phyloP scores from a whole-genome alignment of 2,797 vertebrate genomes.

The Thripadectes ignobilis region DNA sequence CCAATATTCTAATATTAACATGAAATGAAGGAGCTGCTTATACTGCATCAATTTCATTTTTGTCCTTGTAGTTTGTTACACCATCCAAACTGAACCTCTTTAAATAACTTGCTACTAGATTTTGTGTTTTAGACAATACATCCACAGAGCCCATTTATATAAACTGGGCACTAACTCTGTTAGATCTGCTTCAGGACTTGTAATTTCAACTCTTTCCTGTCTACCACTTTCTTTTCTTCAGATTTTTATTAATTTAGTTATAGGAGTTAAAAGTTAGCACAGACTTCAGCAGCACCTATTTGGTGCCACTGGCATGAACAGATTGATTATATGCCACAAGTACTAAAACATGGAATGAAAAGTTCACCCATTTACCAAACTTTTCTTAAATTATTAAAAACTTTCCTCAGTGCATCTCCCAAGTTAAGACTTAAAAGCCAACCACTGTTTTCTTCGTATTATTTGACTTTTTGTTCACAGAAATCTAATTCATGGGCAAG shows the following conservation, averaged over 20 bases:
- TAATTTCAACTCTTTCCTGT: background rate
- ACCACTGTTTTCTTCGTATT: background rate
- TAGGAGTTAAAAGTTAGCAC: background rate
- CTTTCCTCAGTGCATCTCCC: background rate
- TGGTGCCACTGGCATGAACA: accelerated
- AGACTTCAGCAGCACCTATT: background rate
- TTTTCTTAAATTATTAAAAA: background rate
- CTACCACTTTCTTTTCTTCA: background rate
- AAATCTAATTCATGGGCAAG: background rate
- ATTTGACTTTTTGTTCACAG: background rate
- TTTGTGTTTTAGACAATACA: background rate
- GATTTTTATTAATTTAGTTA: background rate
- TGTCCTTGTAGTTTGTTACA: background rate
- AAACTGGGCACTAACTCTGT: background rate
- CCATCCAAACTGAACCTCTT: background rate
- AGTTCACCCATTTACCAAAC: background rate
- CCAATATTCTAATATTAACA: background rate
- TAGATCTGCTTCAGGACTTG: background rate
- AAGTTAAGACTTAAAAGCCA: background rate
- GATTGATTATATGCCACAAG: background rate
- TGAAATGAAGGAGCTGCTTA: background rate
- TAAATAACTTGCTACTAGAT: background rate
- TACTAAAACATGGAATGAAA: background rate
- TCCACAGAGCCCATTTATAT: background rate
- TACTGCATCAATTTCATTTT: background rate